phyloP scores from a whole-genome alignment of 2,888 invertebrate species.

The Polyommatus iphigenia region DNA sequence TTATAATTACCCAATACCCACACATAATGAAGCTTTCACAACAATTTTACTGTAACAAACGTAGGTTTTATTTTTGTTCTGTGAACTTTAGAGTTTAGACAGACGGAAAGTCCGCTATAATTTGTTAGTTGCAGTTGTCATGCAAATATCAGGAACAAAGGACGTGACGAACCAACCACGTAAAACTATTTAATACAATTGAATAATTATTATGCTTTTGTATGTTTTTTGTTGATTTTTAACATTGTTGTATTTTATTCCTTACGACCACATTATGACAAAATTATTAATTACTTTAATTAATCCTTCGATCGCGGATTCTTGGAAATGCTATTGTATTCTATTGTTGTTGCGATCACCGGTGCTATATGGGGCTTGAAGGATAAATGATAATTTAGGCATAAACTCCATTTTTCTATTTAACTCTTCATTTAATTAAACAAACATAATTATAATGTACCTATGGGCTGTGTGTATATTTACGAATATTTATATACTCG shows the following conservation, averaged over 20 bases:
- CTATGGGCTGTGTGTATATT: too few species aligned
- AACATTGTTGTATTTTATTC: too few species aligned
- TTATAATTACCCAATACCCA: too few species aligned
- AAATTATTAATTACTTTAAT: too few species aligned
- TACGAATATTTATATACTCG: too few species aligned
- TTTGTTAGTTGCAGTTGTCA: constrained; percentile 13
- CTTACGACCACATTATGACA: too few species aligned
- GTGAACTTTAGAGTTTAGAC: not conserved
- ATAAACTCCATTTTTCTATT: too few species aligned
- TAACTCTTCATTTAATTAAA: not conserved
- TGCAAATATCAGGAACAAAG: constrained; percentile 17
- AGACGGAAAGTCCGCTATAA: not conserved
- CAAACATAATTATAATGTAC: too few species aligned
- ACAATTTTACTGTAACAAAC: not conserved
- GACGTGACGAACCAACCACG: not conserved
- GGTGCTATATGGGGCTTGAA: too few species aligned
- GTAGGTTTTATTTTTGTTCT: not conserved
- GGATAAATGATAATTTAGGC: not conserved
- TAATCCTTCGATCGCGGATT: too few species aligned
- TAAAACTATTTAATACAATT: constrained; percentile 12
- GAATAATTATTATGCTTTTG: not conserved
- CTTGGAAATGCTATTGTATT: too few species aligned
- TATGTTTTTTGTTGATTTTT: not conserved
- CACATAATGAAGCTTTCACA: not conserved
- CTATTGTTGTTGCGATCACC: too few species aligned